Evolutionary conservation across 2,113 vertebrate species (phyloP), one percentile per base, ranked within the genome.

Genomic region (Gallinago undulata): DNA sequence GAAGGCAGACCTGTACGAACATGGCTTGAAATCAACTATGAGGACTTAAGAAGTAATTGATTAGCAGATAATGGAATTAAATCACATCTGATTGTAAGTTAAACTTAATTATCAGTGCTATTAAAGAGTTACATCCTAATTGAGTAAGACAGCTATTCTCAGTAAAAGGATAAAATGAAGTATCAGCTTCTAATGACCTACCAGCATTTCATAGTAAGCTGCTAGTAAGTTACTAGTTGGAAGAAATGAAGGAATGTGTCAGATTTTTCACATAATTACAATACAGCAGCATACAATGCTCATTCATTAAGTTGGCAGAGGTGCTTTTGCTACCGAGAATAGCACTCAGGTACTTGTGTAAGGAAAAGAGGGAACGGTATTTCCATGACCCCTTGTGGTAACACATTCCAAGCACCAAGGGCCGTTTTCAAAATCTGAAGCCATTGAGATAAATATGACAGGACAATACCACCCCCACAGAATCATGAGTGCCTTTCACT

Each of bases 401-500:
- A 96, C 95, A 87, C 23, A 30, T 69, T 97, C 83, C 89, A 96
- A 98, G 97, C 96, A 98, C 87, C 96, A 97, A 97, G 97, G 97
- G 94, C 90, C 91, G 8, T 95, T 95, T 92, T 33, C 11, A 91
- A 97, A 97, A 96, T 93, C 82, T 96, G 97, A 98, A 97, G 94
- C 91, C 91, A 96, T 70, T 96, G 64, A 96, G 97, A 96, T 97
- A 98, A 98, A 97, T 95, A 94, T 82, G 89, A 97, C 92, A 97
- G 88, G 97, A 98, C 97, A 95, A 98, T 75, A 98, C 85, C 97
- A 97, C 97, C 97, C 98, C 97, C 96, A 66, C 48, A 90, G 97
- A 97, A 95, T 96, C 95, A 95, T 83, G 95, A 98, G 98, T 98
- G 98, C 98, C 98, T 98, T 97, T 97, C 95, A 95, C 97, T 96